A percentile compares a stretch with the other conserved stretches of the same genome.
Conservation (phyloP, 23 tunicate species). For the Ascidia mentula region DNA sequence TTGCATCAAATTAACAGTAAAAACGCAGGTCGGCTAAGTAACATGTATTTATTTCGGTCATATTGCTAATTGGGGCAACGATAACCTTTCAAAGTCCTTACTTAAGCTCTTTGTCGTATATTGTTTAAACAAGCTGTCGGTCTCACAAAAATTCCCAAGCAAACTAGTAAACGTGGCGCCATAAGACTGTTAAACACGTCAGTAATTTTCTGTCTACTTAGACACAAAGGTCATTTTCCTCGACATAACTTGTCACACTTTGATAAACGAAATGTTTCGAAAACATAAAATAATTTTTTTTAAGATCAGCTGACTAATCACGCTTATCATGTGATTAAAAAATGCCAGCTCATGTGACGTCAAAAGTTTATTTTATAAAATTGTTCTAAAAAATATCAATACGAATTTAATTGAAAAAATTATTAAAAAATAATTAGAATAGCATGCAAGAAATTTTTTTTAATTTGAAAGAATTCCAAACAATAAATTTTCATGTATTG, state of each 20-base stretch:
- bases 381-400: neutral
- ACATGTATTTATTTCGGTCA: too few species aligned
- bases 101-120: neutral
- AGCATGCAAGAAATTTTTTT: neutral
- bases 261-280: too few species aligned
- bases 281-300: too few species aligned
- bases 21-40: too few species aligned
- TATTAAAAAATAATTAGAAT: neutral
- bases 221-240: too few species aligned
- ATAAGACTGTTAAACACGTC: neutral
- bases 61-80: too few species aligned
- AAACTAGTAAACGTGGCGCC: neutral
- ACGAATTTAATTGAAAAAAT: neutral
- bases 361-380: neutral
- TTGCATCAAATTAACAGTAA: too few species aligned
- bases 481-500: neutral
- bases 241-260: too few species aligned
- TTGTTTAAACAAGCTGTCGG: neutral
- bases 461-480: neutral
- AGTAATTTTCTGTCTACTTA: too few species aligned
- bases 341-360: neutral
- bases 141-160: neutral
- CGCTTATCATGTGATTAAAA: slow-evolving; percentile 31
- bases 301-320: slow-evolving; percentile 26
- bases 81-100: too few species aligned